phyloP scores from a whole-genome alignment of 2,113 vertebrate species.

The Perca fluviatilis region DNA sequence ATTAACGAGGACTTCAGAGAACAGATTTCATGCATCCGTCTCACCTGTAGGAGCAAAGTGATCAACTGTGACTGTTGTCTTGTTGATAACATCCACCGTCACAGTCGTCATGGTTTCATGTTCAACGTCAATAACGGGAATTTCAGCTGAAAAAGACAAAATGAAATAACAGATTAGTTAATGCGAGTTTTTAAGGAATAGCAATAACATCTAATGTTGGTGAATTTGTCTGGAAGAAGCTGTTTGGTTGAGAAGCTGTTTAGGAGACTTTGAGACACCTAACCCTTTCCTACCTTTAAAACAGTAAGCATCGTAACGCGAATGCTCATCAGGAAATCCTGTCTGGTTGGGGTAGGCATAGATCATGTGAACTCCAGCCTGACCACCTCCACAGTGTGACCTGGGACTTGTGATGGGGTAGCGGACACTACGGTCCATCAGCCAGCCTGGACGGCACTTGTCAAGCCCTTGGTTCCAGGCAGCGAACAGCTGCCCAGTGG shows the following conservation, averaged over 20 bases:
- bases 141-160: conserved; percentile 47
- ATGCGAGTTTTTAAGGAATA: background rate
- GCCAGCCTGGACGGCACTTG: conserved; percentile 93
- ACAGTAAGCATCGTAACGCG: conserved; percentile 93
- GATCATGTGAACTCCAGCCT: conserved; percentile 90
- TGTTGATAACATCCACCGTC: conserved; percentile 35
- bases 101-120: conserved; percentile 42
- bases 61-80: conserved; percentile 38
- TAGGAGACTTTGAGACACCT: background rate
- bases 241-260: background rate
- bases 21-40: background rate
- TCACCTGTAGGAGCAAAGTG: conserved; percentile 52
- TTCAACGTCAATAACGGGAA: background rate
- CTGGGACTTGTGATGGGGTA: conserved; percentile 90
- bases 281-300: conserved; percentile 86
- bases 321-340: conserved; percentile 88
- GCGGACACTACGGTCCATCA: conserved; percentile 91
- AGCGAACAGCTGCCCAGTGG: conserved; percentile 89
- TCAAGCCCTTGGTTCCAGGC: conserved; percentile 94
- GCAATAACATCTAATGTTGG: background rate
- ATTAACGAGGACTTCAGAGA: background rate
- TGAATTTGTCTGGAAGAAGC: background rate
- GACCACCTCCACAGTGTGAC: conserved; percentile 87
- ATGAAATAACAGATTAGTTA: background rate
- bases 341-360: conserved; percentile 92